A percentile compares a stretch with the other conserved stretches of the same genome.
Conservation (phyloP, 2,888 invertebrate genomes). For the Eupithecia centaureata region DNA sequence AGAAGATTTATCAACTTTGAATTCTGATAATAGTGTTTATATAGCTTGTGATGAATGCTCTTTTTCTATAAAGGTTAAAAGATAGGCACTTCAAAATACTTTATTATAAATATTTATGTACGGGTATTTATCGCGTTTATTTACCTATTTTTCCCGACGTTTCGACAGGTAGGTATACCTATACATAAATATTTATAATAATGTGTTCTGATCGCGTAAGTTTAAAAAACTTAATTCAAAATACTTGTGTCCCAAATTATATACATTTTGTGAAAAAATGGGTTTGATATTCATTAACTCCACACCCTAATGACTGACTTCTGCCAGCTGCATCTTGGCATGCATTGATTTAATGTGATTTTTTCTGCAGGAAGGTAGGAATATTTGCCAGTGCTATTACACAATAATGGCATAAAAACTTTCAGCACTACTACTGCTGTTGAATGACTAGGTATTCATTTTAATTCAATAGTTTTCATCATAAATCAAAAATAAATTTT, state of each 20-base stretch:
- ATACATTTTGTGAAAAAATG: background rate
- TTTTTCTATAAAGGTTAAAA: conserved; percentile 85
- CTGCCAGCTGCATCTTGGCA: background rate
- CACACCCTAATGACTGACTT: too few species aligned
- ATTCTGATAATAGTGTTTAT: conserved; percentile 59
- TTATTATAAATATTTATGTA: background rate
- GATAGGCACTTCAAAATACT: too few species aligned
- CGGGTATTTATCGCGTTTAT: too few species aligned
- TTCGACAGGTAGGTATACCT: too few species aligned
- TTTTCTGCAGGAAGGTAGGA: background rate
- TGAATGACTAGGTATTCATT: too few species aligned
- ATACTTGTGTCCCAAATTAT: background rate
- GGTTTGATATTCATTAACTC: too few species aligned
- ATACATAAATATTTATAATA: too few species aligned
- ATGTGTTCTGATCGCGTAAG: too few species aligned
- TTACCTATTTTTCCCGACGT: too few species aligned
- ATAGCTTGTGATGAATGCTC: conserved; percentile 90
- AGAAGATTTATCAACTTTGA: conserved; percentile 47
- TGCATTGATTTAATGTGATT: background rate
- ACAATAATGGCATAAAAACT: background rate
- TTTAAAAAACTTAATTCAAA: too few species aligned
- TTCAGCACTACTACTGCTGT: background rate
- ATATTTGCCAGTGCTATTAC: background rate
- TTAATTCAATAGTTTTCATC: too few species aligned
- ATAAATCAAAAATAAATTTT: too few species aligned